A percentile compares a stretch with the other conserved stretches of the same genome.
Conservation (phyloP, 2,113 vertebrate genomes). For the Python bivittatus region DNA sequence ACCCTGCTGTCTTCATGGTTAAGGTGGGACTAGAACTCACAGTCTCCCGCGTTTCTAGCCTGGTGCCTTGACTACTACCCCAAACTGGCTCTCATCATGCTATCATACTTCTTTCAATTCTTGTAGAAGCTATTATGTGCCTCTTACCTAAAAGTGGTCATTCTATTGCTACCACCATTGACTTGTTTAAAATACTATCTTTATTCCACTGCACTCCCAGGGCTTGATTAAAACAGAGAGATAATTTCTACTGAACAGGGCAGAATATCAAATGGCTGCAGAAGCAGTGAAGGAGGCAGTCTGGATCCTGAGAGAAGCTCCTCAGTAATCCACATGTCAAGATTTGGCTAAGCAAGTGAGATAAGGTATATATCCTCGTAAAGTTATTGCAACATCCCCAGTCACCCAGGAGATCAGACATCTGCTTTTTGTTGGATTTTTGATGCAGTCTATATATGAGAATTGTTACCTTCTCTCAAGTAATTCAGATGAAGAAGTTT, state of each 20-base stretch:
- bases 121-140: background rate
- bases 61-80: background rate
- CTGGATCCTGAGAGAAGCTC: background rate
- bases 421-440: background rate
- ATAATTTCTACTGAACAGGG: background rate
- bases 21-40: background rate
- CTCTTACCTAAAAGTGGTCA: background rate
- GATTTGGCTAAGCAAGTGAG: background rate
- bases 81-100: background rate
- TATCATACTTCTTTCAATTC: background rate
- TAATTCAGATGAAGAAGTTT: background rate
- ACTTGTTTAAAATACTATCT: background rate
- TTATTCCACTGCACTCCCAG: background rate
- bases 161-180: background rate
- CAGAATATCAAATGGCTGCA: background rate
- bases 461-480: background rate
- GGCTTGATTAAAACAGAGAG: background rate
- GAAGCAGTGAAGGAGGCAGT: background rate
- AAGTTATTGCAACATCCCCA: background rate
- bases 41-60: background rate
- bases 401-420: background rate
- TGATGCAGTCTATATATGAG: background rate
- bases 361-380: background rate
- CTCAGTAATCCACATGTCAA: background rate
- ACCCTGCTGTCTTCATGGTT: background rate